Conservation (phyloP, 2,113 vertebrate genomes). For the Cyanoramphus novaezelandiae region DNA sequence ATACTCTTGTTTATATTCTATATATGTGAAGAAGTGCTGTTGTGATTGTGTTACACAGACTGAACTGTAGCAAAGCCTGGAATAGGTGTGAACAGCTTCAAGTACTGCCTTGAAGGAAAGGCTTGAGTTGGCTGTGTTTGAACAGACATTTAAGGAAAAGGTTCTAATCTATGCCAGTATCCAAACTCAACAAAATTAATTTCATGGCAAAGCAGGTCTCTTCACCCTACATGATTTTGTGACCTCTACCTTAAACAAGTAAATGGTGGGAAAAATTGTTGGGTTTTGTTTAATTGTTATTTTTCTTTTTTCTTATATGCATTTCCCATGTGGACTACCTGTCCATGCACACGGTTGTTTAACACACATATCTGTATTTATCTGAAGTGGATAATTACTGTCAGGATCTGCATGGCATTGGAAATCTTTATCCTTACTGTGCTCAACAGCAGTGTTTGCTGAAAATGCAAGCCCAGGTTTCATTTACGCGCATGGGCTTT, state of each 20-base stretch:
- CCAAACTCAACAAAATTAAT: neutral
- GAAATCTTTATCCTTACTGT: neutral
- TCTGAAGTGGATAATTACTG: neutral
- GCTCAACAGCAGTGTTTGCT: neutral
- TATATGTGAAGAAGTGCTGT: neutral
- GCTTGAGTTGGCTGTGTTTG: neutral
- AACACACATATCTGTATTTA: neutral
- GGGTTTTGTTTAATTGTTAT: too few relatives aligned
- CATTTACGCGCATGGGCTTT: neutral
- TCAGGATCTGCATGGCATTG: neutral
- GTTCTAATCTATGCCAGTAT: neutral
- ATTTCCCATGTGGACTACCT: neutral
- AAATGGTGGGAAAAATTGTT: neutral
- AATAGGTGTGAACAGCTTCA: neutral
- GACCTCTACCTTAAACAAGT: neutral
- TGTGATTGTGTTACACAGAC: neutral
- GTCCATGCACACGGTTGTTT: neutral
- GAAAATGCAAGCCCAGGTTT: neutral
- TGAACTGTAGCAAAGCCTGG: neutral
- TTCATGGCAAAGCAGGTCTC: neutral
- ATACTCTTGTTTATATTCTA: rapidly evolving
- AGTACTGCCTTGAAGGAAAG: neutral
- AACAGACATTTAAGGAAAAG: neutral
- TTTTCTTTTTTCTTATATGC: neutral
- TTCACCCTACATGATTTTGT: neutral